Evolutionary conservation across 2,113 vertebrate genomes (phyloP).

Genomic region (Lepus timidus): DNA sequence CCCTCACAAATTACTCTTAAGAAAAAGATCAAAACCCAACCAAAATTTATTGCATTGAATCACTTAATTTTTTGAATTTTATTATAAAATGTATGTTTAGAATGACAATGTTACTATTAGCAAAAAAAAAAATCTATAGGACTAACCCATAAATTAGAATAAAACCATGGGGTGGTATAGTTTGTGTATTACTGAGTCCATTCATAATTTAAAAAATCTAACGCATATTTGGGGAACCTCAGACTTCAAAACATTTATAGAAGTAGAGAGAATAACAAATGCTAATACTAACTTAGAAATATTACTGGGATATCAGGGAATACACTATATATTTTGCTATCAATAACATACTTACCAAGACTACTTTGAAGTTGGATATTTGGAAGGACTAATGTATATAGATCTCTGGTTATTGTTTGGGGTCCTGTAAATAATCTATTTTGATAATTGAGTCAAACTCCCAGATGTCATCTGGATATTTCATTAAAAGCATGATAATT

Average conservation of each 20-base stretch:
- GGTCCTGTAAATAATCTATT: neutral
- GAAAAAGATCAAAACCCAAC: no score
- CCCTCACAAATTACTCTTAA: no score
- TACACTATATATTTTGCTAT: neutral
- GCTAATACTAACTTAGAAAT: neutral
- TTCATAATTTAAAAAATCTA: slow-evolving; percentile 18
- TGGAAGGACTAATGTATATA: neutral
- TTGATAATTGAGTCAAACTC: neutral
- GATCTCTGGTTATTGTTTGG: neutral
- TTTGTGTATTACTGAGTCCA: neutral
- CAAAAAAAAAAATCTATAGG: neutral
- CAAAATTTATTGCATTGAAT: slow-evolving; percentile 14
- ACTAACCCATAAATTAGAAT: slow-evolving; percentile 21
- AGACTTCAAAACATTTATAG: neutral
- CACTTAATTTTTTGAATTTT: slow-evolving; percentile 3
- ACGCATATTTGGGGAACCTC: neutral
- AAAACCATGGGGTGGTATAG: neutral
- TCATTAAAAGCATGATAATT: neutral
- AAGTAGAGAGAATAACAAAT: neutral
- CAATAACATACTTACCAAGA: neutral
- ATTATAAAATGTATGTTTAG: neutral
- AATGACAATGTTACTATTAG: neutral
- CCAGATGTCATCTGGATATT: neutral
- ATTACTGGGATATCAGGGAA: neutral
- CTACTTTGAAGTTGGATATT: neutral